Percentiles rank a stretch among this genome's conserved stretches.
Evolutionary conservation across 2,113 vertebrate species (phyloP).

Genomic region (Centropus unirufus): DNA sequence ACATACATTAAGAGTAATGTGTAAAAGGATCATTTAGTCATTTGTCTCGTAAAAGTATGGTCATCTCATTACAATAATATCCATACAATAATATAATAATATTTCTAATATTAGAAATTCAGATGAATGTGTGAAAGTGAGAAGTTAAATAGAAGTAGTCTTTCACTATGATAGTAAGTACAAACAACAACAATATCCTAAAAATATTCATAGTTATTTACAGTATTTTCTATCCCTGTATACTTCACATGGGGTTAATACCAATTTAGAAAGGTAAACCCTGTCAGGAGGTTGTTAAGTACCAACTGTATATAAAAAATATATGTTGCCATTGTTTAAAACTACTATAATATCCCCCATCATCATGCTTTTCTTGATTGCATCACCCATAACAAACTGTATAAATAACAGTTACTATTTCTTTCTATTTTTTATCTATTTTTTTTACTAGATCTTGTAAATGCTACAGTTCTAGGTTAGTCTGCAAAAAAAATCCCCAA

Average conservation of each 20-base stretch:
- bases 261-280: neutral
- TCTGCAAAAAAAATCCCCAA: neutral
- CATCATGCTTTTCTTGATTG: neutral
- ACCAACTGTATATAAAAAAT: neutral
- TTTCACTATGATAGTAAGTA: neutral
- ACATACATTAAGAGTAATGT: neutral
- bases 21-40: neutral
- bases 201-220: neutral
- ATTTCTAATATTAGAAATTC: too few relatives aligned
- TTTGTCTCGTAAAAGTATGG: neutral
- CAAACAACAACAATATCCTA: neutral
- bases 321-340: neutral
- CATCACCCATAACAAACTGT: neutral
- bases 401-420: neutral
- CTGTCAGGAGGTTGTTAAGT: neutral
- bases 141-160: neutral
- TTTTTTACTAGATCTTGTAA: neutral
- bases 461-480: neutral
- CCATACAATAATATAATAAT: too few relatives aligned
- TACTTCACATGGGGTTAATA: neutral
- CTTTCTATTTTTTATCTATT: neutral
- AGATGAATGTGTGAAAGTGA: neutral
- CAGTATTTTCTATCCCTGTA: neutral
- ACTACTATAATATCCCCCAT: neutral
- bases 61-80: neutral